phyloP scores from a whole-genome alignment of 2,888 invertebrate genomes.

The Drosophila anomalata region DNA sequence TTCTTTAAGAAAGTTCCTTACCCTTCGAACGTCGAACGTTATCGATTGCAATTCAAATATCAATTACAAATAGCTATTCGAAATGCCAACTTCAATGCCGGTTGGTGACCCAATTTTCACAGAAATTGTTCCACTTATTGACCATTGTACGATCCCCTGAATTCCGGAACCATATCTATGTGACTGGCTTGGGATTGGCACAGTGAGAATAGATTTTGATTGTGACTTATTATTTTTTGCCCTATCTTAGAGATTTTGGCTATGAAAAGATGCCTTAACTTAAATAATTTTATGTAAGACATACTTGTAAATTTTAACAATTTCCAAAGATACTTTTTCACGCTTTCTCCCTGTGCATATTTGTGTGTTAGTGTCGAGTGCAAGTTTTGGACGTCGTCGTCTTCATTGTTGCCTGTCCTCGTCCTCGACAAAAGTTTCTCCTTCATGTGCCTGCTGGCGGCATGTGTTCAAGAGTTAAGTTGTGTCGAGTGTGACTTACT shows the following conservation, averaged over 20 bases:
- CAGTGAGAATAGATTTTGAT: not conserved
- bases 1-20: not conserved
- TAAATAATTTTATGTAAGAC: no score
- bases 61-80: conserved; percentile 32
- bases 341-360: conserved; percentile 16
- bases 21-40: not conserved
- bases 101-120: conserved; percentile 46
- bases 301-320: not conserved
- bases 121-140: conserved; percentile 41
- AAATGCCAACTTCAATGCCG: conserved; percentile 39
- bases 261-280: no score
- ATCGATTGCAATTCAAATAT: conserved; percentile 41
- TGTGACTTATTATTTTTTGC: not conserved
- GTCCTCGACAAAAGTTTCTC: conserved; percentile 69
- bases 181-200: conserved; percentile 12
- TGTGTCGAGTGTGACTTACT: conserved; percentile 61
- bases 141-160: conserved; percentile 71
- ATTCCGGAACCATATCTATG: conserved; percentile 43
- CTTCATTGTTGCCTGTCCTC: conserved; percentile 66
- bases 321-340: not conserved
- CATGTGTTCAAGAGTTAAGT: conserved; percentile 79
- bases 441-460: conserved; percentile 75
- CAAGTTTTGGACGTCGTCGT: conserved; percentile 75
- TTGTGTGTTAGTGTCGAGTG: conserved; percentile 47
- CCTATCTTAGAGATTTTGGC: not conserved